These are phyloP conservation scores for Troglohyphantes excavatus DNA, from an alignment of 2,888 invertebrate genomes.

Conservation along the genomic window DNA sequence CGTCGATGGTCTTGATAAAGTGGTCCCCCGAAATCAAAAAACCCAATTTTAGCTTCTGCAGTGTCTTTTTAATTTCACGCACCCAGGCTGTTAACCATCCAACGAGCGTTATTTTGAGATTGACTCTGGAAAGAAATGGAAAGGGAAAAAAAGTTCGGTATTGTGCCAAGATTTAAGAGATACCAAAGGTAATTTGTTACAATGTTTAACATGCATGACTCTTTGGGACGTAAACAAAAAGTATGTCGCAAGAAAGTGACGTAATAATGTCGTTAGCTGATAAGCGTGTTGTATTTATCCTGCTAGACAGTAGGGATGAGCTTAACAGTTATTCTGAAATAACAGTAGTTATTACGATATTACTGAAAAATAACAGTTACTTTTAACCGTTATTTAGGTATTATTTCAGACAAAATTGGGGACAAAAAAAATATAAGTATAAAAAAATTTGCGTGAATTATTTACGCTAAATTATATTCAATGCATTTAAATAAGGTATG, in stretches of 20 bases:
- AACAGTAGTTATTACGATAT: no score
- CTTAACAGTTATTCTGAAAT: no score
- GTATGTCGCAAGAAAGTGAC: slow-evolving; percentile 21
- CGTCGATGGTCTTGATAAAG: slow-evolving; percentile 34
- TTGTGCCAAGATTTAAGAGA: slow-evolving; percentile 67
- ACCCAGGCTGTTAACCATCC: slow-evolving; percentile 21
- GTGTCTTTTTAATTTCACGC: slow-evolving; percentile 52
- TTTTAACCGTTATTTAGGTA: no score
- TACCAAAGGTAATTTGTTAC: slow-evolving; percentile 65
- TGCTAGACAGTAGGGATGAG: no score
- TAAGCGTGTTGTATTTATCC: no score
- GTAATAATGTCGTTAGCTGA: not conserved
- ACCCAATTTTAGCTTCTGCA: slow-evolving; percentile 45
- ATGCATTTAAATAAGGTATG: no score
- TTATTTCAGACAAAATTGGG: no score
- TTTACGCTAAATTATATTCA: no score
- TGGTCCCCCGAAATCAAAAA: slow-evolving; percentile 20
- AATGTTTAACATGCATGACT: slow-evolving; percentile 60
- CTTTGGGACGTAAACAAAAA: slow-evolving; percentile 27
- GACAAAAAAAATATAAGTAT: no score
- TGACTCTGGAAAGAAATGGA: slow-evolving; percentile 8
- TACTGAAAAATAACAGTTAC: no score
- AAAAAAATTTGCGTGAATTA: no score
- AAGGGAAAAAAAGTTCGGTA: slow-evolving; percentile 26
- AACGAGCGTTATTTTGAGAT: slow-evolving; percentile 52